phyloP scores from a whole-genome alignment of 2,113 vertebrate genomes.

The Lepisosteus oculatus region DNA sequence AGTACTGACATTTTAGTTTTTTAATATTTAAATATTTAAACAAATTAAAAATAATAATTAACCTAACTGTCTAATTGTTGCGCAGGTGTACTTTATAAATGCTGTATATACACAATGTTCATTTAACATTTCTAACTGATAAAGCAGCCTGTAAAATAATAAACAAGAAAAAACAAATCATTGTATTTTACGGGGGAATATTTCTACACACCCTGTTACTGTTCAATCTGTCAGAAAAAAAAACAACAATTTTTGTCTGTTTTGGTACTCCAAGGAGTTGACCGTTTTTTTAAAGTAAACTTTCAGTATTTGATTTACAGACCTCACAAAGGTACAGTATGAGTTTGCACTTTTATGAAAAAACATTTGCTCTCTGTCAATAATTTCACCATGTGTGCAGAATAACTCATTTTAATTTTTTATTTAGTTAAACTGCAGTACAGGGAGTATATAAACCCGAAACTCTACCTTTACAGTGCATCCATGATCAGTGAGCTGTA shows the following conservation, averaged over 20 bases:
- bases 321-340: not conserved
- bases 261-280: not conserved
- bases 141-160: too few relatives aligned
- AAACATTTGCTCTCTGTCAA: not conserved
- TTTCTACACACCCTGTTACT: not conserved
- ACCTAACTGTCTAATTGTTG: too few relatives aligned
- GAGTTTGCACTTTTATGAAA: not conserved
- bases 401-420: not conserved
- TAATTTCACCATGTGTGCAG: not conserved
- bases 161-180: too few relatives aligned
- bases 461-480: not conserved
- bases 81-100: too few relatives aligned
- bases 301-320: constrained; percentile 4
- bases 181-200: too few relatives aligned
- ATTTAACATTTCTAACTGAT: too few relatives aligned
- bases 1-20: too few relatives aligned
- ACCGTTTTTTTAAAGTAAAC: not conserved
- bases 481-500: too few relatives aligned
- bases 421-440: not conserved
- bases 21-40: too few relatives aligned
- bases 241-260: not conserved
- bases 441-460: not conserved
- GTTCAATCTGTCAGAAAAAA: not conserved
- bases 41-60: too few relatives aligned
- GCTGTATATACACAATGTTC: too few relatives aligned